A percentile compares a stretch with the other conserved stretches of the same genome.
These are phyloP conservation scores for Agonum fuliginosum DNA, from an alignment of 2,888 invertebrate species.

Conservation along the genomic window DNA sequence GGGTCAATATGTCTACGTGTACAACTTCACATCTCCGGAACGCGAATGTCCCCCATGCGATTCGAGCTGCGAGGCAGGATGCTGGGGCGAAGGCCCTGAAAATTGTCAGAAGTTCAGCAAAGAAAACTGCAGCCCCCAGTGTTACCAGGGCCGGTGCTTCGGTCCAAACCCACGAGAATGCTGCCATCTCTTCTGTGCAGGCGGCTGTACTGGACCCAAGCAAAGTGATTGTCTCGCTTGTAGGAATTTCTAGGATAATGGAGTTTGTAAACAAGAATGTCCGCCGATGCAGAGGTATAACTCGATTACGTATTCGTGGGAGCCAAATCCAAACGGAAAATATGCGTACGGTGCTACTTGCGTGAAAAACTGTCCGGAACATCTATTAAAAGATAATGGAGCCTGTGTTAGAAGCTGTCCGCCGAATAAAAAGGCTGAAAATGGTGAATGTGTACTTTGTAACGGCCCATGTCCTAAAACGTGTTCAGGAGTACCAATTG, in stretches of 20 bases:
- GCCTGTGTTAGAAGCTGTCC: conserved; percentile 96
- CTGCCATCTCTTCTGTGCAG: conserved; percentile 97
- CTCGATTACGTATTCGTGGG: conserved; percentile 92
- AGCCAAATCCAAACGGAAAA: conserved; percentile 93
- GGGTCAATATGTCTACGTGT: conserved; percentile 85
- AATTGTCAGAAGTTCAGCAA: conserved; percentile 97
- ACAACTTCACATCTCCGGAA: conserved; percentile 89
- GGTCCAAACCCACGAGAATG: conserved; percentile 94
- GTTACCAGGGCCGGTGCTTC: conserved; percentile 95
- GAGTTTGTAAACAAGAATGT: conserved; percentile 96
- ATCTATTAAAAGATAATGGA: conserved; percentile 93
- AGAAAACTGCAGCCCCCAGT: conserved; percentile 94
- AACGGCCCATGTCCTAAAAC: conserved; percentile 97
- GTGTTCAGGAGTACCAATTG: conserved; percentile 84
- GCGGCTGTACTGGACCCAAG: conserved; percentile 95
- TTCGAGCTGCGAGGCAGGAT: conserved; percentile 87
- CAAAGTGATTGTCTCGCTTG: conserved; percentile 97
- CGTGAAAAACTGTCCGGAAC: conserved; percentile 96
- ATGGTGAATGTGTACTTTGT: conserved; percentile 94
- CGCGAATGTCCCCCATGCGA: conserved; percentile 88
- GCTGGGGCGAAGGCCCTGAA: conserved; percentile 95
- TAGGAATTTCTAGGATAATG: conserved; percentile 96
- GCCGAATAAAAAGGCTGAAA: conserved; percentile 88
- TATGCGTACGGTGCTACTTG: conserved; percentile 98
- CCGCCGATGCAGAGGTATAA: conserved; percentile 95